Conservation (phyloP, 2,888 invertebrate species). For the Merodon equestris region DNA sequence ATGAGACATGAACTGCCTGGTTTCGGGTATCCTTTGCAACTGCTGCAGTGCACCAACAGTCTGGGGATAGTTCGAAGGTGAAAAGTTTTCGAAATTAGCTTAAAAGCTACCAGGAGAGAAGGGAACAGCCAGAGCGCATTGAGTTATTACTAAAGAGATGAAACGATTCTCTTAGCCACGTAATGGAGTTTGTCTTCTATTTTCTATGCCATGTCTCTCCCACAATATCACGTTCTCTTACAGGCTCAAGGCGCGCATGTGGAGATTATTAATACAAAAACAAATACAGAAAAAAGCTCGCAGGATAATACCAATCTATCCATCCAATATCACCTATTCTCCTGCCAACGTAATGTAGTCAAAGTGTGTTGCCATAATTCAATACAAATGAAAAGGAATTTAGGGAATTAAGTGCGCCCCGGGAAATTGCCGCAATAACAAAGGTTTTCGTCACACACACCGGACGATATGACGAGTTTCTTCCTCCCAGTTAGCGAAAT, state of each 20-base stretch:
- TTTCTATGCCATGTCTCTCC: too few relatives aligned
- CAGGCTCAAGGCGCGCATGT: conserved; percentile 16
- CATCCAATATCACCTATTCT: too few relatives aligned
- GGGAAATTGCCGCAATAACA: conserved; percentile 38
- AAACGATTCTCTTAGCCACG: neutral
- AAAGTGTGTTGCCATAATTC: too few relatives aligned
- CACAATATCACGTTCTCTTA: too few relatives aligned
- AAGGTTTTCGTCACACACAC: conserved; percentile 1
- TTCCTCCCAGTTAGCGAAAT: too few relatives aligned
- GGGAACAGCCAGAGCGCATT: neutral
- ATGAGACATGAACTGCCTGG: conserved; percentile 17
- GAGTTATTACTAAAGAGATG: neutral
- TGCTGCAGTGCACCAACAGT: conserved; percentile 56
- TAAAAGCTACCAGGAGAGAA: conserved; percentile 17
- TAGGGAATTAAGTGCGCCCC: conserved; percentile 35
- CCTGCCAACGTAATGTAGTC: too few relatives aligned
- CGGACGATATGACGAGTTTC: too few relatives aligned
- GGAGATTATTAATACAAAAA: too few relatives aligned
- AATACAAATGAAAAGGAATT: too few relatives aligned
- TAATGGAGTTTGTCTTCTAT: neutral
- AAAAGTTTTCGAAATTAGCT: conserved; percentile 34
- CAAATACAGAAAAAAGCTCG: conserved; percentile 2
- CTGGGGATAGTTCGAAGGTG: conserved; percentile 40
- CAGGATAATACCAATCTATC: neutral
- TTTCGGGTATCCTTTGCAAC: conserved; percentile 56